Conservation (phyloP, 1,140 invertebrate genomes). For the Cydia fagiglandana region DNA sequence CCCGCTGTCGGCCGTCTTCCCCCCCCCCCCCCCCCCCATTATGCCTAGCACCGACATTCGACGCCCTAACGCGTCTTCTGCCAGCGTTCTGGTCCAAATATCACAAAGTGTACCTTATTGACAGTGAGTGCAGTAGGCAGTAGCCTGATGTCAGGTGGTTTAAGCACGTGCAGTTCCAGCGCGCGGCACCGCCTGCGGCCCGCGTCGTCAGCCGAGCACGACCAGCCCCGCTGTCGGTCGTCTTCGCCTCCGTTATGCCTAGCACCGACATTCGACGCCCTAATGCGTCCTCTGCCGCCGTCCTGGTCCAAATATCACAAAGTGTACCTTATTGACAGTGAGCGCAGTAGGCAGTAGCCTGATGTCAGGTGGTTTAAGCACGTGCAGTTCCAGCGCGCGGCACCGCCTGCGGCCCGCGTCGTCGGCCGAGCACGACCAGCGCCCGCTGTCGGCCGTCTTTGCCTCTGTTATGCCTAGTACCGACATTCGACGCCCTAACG, state of each 20-base stretch:
- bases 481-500: constrained; percentile 84
- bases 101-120: constrained; percentile 81
- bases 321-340: constrained; percentile 84
- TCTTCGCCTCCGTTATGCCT: constrained; percentile 83
- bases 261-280: constrained; percentile 86
- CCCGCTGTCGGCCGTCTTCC: too few species aligned
- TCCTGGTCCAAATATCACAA: constrained; percentile 38
- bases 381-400: constrained; percentile 83
- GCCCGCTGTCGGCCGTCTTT: constrained; percentile 83
- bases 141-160: constrained; percentile 84
- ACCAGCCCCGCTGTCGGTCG: constrained; percentile 86
- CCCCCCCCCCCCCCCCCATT: too few species aligned
- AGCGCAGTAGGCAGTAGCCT: constrained; percentile 86
- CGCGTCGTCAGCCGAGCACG: constrained; percentile 86
- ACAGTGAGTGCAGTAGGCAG: constrained; percentile 87
- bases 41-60: constrained; percentile 86
- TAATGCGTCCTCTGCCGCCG: constrained; percentile 82
- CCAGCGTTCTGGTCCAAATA: constrained; percentile 79
- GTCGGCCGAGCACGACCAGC: constrained; percentile 86
- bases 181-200: constrained; percentile 87
- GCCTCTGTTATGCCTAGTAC: constrained; percentile 85
- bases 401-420: constrained; percentile 88
- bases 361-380: constrained; percentile 84
- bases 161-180: constrained; percentile 82
- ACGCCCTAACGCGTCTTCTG: constrained; percentile 83